Base-by-base conservation (phyloP, 1,140 invertebrate species). In the Thereuonema tuberculata region DNA sequence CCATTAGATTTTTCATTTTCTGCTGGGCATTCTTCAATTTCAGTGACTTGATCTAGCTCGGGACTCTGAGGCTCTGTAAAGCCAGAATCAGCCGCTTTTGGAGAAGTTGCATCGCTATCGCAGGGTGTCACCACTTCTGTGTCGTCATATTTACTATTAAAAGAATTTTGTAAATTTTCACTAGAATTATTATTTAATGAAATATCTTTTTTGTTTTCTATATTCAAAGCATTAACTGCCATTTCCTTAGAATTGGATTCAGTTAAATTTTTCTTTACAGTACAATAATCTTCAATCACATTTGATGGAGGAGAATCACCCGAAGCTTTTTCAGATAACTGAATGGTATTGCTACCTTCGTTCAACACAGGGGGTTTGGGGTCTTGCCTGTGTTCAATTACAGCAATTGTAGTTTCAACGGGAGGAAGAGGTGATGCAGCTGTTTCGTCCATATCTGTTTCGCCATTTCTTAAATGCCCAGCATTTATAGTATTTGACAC, bases 51-150 rank as follows among this genome's bases (percentile, higher is more conserved):
- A 53, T 60, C 59, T 24, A 53, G 21, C 54, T 56, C 59, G 9
- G 59, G 59, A 60, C 59, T 60, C 28, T 60, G 59, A 21, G 59
- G 29, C 24, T 60, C 59, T n/a, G 50, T 37, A 37, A 60, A 60
- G 9, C 59, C 59, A 54, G 59, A 60, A 46, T 64, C 61, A 21
- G 57, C 21, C n/a, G 21, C 2, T 20, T 59, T 24, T 12, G 48
- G 55, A 1, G 54, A 28, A 27, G 54, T 56, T n/a, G 49, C 15
- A 27, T 26, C 21, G 25, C 64, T 29, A 52, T 24, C n/a, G 52
- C 25, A 17, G 52, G 28, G 5, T 17, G 31, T 9, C 5, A 37
- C 17, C 5, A 17, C 5, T 37, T 37, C 31, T 5, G 5, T 37
- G 31, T 37, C 31, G 31, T 5, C 5, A n/a, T n/a, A n/a, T n/a